A percentile compares a stretch with the other conserved stretches of the same genome.
Conservation (phyloP, 2,888 invertebrate genomes). For the Cephus pygmeus region DNA sequence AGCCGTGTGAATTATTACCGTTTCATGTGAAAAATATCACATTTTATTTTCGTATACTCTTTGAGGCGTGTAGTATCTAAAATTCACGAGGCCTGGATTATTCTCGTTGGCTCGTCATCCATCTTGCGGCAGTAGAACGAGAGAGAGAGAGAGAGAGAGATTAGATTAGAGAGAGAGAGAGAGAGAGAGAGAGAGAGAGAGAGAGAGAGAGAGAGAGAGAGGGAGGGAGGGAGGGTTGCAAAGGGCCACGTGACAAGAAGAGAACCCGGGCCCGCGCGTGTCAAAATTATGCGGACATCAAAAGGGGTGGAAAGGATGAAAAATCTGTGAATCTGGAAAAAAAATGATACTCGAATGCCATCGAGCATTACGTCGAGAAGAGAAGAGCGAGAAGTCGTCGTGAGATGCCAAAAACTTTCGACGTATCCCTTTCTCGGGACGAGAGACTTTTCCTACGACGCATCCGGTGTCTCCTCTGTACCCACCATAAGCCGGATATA, state of each 20-base stretch:
- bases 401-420: background rate
- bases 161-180: background rate
- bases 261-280: constrained; percentile 13
- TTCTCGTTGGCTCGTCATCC: constrained; percentile 22
- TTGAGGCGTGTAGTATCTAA: constrained; percentile 22
- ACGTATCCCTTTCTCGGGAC: background rate
- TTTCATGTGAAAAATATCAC: constrained; percentile 41
- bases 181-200: background rate
- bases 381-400: background rate
- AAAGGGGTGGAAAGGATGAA: constrained; percentile 24
- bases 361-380: constrained; percentile 2
- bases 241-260: constrained; percentile 16
- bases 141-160: constrained; percentile 2
- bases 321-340: constrained; percentile 21
- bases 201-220: background rate
- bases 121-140: constrained; percentile 13
- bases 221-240: background rate
- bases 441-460: background rate
- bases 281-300: constrained; percentile 25
- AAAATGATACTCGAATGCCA: constrained; percentile 13
- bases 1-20: constrained; percentile 18
- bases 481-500: background rate
- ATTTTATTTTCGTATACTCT: constrained; percentile 43
- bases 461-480: background rate
- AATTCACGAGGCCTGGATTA: constrained; percentile 23